Percentiles rank a stretch among this genome's conserved stretches.
phyloP scores from a whole-genome alignment of 2,888 invertebrate genomes.

The Zygaena filipendulae region DNA sequence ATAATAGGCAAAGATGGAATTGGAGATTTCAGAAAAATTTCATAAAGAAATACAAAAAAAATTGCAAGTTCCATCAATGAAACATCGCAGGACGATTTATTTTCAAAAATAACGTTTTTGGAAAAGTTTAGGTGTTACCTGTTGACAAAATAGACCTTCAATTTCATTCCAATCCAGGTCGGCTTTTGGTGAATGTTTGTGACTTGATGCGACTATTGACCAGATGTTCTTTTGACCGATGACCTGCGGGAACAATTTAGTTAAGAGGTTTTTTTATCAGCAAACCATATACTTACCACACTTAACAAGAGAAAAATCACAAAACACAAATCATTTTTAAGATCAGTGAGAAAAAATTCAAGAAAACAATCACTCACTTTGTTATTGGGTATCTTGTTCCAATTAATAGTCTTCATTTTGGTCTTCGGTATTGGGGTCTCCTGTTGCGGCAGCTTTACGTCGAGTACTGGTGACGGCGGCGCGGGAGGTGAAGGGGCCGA shows the following conservation, averaged over 20 bases:
- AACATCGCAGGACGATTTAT: too few species aligned
- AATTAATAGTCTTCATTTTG: constrained; percentile 98
- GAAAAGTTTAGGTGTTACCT: too few species aligned
- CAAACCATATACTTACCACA: too few species aligned
- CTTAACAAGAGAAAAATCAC: too few species aligned
- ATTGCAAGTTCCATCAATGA: background rate
- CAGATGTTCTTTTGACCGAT: constrained; percentile 93
- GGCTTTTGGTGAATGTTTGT: constrained; percentile 84
- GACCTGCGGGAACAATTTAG: too few species aligned
- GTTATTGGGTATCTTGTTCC: constrained; percentile 95
- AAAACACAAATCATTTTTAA: too few species aligned
- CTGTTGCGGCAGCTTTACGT: constrained; percentile 83
- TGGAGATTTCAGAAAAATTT: background rate
- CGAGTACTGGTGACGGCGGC: constrained; percentile 41
- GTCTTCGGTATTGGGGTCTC: constrained; percentile 93
- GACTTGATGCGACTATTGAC: constrained; percentile 88
- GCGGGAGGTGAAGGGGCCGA: constrained; percentile 40
- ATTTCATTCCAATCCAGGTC: constrained; percentile 94
- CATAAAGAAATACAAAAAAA: background rate
- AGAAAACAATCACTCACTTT: constrained; percentile 67
- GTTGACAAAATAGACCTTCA: constrained; percentile 94
- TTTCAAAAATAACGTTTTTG: too few species aligned
- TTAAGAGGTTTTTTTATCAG: background rate
- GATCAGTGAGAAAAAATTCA: too few species aligned
- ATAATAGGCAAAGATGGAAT: too few species aligned